Evolutionary conservation across 2,888 invertebrate genomes (phyloP).

Genomic region (Tetropium fuscum): DNA sequence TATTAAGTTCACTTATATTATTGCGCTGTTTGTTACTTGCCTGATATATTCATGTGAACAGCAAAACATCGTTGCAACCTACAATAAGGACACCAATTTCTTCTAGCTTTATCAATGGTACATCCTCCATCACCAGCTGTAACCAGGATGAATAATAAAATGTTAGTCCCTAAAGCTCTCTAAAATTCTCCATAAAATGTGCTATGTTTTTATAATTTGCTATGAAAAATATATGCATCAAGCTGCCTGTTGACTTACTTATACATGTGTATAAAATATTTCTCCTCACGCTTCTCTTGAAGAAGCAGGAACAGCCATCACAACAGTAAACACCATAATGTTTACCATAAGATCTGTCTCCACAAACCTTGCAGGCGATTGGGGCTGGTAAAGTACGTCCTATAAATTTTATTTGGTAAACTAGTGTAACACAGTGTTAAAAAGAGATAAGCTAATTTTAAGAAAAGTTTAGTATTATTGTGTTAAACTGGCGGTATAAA

Average conservation of each 20-base stretch:
- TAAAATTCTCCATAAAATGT: no score
- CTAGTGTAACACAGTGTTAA: no score
- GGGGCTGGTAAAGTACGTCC: conserved; percentile 72
- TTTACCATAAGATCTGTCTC: conserved; percentile 85
- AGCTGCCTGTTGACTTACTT: no score
- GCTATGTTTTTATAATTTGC: no score
- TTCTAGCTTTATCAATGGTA: conserved; percentile 81
- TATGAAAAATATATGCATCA: no score
- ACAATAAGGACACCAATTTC: conserved; percentile 92
- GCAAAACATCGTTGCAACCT: conserved; percentile 81
- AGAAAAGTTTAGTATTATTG: no score
- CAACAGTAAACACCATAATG: conserved; percentile 89
- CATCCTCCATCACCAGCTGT: conserved; percentile 80
- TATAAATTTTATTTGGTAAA: no score
- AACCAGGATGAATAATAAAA: conserved; percentile 39
- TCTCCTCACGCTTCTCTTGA: conserved; percentile 84
- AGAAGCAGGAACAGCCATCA: conserved; percentile 92
- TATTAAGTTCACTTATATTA: no score
- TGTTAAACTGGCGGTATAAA: no score
- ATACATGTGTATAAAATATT: conserved; percentile 83
- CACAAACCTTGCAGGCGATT: conserved; percentile 82
- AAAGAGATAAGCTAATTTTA: no score
- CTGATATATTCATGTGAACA: conserved; percentile 82
- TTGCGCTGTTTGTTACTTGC: conserved; percentile 66
- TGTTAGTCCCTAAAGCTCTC: no score